Percentiles rank a stretch among this genome's conserved stretches.
Conservation (phyloP, 2,888 invertebrate genomes). For the Microctonus aethiopoides region DNA sequence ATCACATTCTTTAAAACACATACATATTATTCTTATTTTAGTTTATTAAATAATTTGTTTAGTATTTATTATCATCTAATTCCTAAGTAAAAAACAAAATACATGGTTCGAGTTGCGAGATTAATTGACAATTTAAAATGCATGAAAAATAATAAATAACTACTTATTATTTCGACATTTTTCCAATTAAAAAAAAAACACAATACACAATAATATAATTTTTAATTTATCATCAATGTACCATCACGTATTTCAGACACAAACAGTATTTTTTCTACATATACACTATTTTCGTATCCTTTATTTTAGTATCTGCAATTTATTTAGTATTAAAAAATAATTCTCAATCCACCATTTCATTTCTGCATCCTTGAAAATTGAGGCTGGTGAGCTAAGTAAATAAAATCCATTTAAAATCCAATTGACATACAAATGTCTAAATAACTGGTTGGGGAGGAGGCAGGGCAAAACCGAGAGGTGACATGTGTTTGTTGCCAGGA, state of each 20-base stretch:
- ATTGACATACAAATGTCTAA: neutral
- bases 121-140: neutral
- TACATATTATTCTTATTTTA: neutral
- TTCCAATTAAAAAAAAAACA: neutral
- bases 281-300: too few relatives aligned
- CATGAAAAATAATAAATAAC: neutral
- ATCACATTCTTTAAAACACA: neutral
- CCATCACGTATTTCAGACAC: neutral
- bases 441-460: constrained; percentile 48
- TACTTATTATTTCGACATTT: neutral
- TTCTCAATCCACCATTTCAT: too few relatives aligned
- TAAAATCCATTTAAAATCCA: neutral
- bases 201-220: neutral
- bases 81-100: neutral
- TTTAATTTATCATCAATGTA: neutral
- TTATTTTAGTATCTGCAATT: too few relatives aligned
- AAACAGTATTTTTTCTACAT: neutral
- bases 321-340: too few relatives aligned
- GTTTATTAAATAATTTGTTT: neutral
- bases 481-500: constrained; percentile 75
- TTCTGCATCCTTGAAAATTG: neutral
- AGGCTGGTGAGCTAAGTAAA: constrained; percentile 20
- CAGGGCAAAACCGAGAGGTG: constrained; percentile 64
- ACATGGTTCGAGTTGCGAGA: neutral
- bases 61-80: neutral